Evolutionary conservation across 2,888 invertebrate species (phyloP).

Genomic region (Chrysopilus asiliformis): DNA sequence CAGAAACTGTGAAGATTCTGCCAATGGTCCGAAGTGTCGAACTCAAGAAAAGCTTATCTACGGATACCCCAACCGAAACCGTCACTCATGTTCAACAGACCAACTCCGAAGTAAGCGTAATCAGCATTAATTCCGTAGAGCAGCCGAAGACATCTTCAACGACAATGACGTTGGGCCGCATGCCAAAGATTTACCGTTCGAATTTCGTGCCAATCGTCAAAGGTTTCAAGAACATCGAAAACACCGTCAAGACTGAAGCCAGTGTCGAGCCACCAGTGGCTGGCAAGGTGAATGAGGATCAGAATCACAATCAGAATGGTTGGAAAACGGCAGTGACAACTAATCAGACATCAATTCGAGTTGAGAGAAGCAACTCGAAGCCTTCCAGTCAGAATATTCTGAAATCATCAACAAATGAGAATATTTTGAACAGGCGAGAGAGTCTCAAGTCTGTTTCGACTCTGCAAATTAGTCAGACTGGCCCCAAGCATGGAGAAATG

Average conservation of each 20-base stretch:
- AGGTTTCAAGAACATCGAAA: constrained; percentile 24
- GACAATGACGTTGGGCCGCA: constrained; percentile 15
- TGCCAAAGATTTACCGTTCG: constrained; percentile 13
- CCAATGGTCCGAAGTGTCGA: constrained; percentile 19
- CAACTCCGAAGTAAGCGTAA: not conserved
- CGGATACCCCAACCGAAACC: not conserved
- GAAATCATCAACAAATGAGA: not conserved
- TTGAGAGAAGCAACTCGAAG: constrained; percentile 1
- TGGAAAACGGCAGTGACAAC: too few relatives aligned
- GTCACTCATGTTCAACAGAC: not conserved
- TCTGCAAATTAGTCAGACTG: too few relatives aligned
- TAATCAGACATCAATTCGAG: not conserved
- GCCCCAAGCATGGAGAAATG: too few relatives aligned
- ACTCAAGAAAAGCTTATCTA: constrained; percentile 15
- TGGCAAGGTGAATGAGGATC: not conserved
- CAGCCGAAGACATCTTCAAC: constrained; percentile 2
- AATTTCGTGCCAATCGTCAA: constrained; percentile 27
- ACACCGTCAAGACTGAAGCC: not conserved
- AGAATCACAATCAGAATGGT: not conserved
- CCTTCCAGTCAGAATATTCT: constrained; percentile 4
- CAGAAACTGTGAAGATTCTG: constrained; percentile 4
- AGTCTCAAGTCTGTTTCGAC: too few relatives aligned
- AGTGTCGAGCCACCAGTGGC: too few relatives aligned
- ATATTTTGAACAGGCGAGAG: too few relatives aligned
- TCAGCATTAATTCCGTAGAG: not conserved